phyloP scores from a whole-genome alignment of 1,140 invertebrate species.

The Microplitis mediator region DNA sequence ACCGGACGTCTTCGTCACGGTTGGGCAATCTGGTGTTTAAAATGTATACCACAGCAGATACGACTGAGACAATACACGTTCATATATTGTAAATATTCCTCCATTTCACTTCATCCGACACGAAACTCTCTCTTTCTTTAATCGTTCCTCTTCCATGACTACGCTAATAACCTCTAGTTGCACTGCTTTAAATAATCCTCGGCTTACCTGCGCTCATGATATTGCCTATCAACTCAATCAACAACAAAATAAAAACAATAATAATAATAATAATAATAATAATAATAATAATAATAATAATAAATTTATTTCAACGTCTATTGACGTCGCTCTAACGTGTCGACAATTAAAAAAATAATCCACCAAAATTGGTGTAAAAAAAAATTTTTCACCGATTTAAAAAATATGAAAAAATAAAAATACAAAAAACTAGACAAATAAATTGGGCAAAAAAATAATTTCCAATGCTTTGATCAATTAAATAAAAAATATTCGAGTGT shows the following conservation, averaged over 20 bases:
- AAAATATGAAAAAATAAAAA: too few relatives aligned
- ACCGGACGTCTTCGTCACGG: conserved; percentile 55
- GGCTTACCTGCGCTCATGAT: neutral
- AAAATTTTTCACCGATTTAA: too few relatives aligned
- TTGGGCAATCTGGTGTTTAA: conserved; percentile 43
- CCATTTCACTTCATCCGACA: neutral
- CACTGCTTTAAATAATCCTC: neutral
- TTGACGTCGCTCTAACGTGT: too few relatives aligned
- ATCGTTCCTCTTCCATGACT: conserved; percentile 20
- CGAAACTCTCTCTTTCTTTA: neutral
- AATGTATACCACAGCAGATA: conserved; percentile 18
- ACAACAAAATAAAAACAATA: neutral
- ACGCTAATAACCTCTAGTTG: conserved; percentile 17
- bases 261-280: too few relatives aligned
- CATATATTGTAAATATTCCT: conserved; percentile 11
- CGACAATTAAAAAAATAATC: too few relatives aligned
- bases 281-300: too few relatives aligned
- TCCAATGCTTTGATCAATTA: too few relatives aligned
- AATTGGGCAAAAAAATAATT: neutral
- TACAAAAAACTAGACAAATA: neutral
- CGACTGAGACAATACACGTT: conserved; percentile 21
- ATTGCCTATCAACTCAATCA: neutral
- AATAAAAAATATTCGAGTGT: too few relatives aligned
- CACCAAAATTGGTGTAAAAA: too few relatives aligned
- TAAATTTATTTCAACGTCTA: too few relatives aligned